A percentile compares a stretch with the other conserved stretches of the same genome.
These are phyloP conservation scores for Actinia tenebrosa DNA, from an alignment of 64 coral and sea anemone genomes.

Conservation along the genomic window DNA sequence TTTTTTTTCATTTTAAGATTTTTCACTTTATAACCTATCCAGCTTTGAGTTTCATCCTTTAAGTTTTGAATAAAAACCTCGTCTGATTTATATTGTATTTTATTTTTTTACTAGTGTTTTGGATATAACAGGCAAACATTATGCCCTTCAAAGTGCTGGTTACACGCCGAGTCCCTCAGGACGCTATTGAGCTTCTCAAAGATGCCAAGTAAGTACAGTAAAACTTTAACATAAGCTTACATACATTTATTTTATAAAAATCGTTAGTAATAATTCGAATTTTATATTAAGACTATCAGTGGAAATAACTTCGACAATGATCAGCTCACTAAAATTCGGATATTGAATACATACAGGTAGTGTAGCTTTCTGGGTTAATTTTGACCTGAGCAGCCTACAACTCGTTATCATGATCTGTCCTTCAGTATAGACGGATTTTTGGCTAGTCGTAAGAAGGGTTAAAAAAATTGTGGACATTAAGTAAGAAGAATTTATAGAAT, in stretches of 20 bases:
- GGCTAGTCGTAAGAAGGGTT: too few species aligned
- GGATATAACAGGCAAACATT: background rate
- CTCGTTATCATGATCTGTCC: background rate
- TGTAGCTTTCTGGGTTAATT: too few species aligned
- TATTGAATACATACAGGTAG: too few species aligned
- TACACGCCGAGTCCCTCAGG: constrained; percentile 65
- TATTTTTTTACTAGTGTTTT: background rate
- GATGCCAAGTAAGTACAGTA: constrained; percentile 35
- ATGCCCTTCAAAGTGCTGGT: constrained; percentile 52
- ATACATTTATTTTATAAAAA: too few species aligned
- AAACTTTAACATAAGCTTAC: background rate
- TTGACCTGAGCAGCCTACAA: too few species aligned
- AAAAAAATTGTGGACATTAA: too few species aligned
- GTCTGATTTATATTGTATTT: background rate
- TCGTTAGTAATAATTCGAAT: too few species aligned
- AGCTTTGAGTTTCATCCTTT: background rate
- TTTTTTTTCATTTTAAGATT: background rate
- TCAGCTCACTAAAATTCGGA: too few species aligned
- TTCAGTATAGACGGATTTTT: background rate
- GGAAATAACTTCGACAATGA: too few species aligned
- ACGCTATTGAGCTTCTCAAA: constrained; percentile 69
- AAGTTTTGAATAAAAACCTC: background rate
- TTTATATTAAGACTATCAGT: too few species aligned
- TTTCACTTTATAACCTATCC: background rate
- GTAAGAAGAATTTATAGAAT: too few species aligned